These are phyloP conservation scores for Theocolax elegans DNA, from an alignment of 1,140 invertebrate genomes.

Conservation along the genomic window DNA sequence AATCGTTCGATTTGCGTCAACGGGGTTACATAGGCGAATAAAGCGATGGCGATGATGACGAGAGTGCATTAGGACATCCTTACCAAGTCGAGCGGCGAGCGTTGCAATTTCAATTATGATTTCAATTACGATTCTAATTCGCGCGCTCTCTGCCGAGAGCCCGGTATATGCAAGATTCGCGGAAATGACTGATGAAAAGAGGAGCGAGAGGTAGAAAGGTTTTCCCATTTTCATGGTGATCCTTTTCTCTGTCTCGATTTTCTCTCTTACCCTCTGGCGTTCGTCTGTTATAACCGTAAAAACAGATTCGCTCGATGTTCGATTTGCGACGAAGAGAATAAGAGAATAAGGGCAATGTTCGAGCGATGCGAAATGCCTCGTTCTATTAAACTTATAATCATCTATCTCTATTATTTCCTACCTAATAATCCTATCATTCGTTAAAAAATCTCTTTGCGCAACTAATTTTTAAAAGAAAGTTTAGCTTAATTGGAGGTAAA, in stretches of 20 bases:
- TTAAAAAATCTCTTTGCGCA: too few species aligned
- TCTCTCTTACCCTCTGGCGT: neutral
- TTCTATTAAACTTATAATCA: too few species aligned
- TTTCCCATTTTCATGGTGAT: conserved; percentile 23
- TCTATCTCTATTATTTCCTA: too few species aligned
- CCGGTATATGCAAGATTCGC: neutral
- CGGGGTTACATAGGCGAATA: neutral
- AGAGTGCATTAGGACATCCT: conserved; percentile 9
- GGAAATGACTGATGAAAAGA: conserved; percentile 35
- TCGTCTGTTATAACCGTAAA: neutral
- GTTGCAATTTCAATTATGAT: conserved; percentile 43
- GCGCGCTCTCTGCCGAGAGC: neutral
- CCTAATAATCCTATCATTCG: too few species aligned
- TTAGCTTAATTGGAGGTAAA: too few species aligned
- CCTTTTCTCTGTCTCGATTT: neutral
- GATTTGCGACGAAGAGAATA: neutral
- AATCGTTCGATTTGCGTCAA: conserved; percentile 44
- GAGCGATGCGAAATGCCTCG: neutral
- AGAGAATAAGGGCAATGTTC: conserved; percentile 3
- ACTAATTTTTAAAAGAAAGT: neutral
- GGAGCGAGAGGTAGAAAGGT: neutral
- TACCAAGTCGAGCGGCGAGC: neutral
- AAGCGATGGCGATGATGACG: neutral
- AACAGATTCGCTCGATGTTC: neutral
- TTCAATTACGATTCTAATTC: conserved; percentile 43